These are phyloP conservation scores for Oxyruncus cristatus DNA, from an alignment of 2,113 vertebrate genomes.

Conservation along the genomic window DNA sequence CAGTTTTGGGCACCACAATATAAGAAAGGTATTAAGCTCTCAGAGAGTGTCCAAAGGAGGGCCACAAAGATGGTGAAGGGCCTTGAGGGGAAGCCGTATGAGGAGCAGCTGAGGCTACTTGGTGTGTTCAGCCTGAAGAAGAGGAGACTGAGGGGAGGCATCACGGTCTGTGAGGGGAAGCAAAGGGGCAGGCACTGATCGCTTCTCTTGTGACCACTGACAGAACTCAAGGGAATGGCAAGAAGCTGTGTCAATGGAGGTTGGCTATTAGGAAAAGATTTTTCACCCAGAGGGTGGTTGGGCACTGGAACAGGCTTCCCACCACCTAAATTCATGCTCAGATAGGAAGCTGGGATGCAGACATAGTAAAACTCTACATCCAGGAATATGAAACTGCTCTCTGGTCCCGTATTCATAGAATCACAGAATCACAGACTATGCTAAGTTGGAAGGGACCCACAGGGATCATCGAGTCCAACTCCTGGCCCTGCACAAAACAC, in stretches of 20 bases:
- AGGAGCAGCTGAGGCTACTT: not conserved
- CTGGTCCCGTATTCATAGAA: not conserved
- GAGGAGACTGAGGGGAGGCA: not conserved
- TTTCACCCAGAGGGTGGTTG: not conserved
- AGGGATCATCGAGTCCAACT: not conserved
- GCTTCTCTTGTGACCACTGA: not conserved
- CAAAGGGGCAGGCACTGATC: not conserved
- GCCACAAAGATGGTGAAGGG: not conserved
- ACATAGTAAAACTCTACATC: not conserved
- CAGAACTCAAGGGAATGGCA: not conserved
- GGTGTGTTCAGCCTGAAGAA: not conserved
- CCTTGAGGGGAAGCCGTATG: accelerated
- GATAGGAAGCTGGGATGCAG: not conserved
- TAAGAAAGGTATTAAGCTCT: not conserved
- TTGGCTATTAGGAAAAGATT: not conserved
- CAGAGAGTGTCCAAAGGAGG: not conserved
- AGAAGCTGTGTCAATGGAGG: not conserved
- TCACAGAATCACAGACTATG: not conserved
- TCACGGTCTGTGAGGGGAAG: not conserved
- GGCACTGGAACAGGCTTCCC: not conserved
- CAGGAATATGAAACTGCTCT: not conserved
- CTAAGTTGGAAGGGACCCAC: not conserved
- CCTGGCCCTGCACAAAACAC: not conserved
- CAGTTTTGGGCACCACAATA: not conserved
- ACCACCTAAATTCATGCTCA: not conserved